Evolutionary conservation across 2,113 vertebrate species (phyloP), one percentile per base, ranked within the genome.

Genomic region (Apteryx owenii): DNA sequence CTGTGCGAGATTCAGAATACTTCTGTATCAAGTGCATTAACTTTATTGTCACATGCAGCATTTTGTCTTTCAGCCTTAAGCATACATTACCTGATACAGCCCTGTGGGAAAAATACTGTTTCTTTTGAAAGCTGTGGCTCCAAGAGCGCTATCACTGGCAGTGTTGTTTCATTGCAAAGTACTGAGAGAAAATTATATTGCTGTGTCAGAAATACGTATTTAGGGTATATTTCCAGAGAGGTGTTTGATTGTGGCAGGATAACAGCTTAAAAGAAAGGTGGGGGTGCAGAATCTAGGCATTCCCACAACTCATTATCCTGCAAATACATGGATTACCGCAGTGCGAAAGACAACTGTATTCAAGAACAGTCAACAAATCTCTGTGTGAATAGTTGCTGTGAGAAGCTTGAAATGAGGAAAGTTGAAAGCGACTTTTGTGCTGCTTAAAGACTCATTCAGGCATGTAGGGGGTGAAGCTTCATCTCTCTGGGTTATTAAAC

Each of bases 341-440:
- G 89, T 10, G 12, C 0, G 1, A 76, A 92, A 89, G 66, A 23
- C 33, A 76, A 54, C 56, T 81, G 54, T 42, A 69, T 87, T 96
- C 70, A 69, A 75, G 61, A 95, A 12, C 40, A 93, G 84, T 75
- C 84, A 97, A 89, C 94, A 97, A 95, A 91, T 92, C 86, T 95
- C 91, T 50, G 64, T 60, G 38, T 91, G 91, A 94, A 84, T 46
- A 88, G 78, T 69, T 93, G 54, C 53, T 90, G 44, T 85, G 72
- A 77, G 58, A 93, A 40, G 3, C 56, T 92, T 87, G 64, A 75
- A 88, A 88, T 58, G 26, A 75, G 38, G 26, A 86, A 95, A 95
- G 82, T 84, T 94, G 77, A 82, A 96, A 90, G 75, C 1, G 0
- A 85, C 75, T 94, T 96, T 83, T 81, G 76, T 70, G 58, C 76